Evolutionary conservation across 92 coral and sea anemone genomes (phyloP).

Genomic region (Diadumene lineata): DNA sequence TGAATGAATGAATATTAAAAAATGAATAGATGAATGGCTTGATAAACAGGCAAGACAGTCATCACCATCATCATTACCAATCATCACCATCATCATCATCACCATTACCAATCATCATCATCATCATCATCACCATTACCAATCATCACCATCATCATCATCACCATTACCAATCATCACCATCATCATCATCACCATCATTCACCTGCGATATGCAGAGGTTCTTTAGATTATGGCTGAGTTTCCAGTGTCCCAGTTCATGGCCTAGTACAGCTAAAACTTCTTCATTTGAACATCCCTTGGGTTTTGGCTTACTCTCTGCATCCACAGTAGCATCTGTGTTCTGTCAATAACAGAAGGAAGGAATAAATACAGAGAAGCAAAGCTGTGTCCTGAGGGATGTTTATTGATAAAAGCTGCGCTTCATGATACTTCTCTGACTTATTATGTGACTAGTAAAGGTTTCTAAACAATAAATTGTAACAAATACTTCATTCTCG

Average conservation of each 20-base stretch:
- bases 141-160: not conserved
- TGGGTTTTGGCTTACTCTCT: conserved; percentile 27
- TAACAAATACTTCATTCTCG: no score
- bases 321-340: not conserved
- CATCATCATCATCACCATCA: not conserved
- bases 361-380: no score
- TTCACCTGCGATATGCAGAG: conserved; percentile 86
- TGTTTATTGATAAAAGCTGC: no score
- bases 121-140: not conserved
- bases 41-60: not conserved
- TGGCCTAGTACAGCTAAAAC: conserved; percentile 89
- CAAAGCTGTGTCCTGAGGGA: no score
- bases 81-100: not conserved
- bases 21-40: not conserved
- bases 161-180: not conserved
- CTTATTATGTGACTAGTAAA: no score
- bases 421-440: no score
- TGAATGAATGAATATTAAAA: not conserved
- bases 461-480: no score
- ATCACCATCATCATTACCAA: not conserved
- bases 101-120: not conserved
- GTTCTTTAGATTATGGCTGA: conserved; percentile 87
- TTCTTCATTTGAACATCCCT: conserved; percentile 96
- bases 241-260: conserved; percentile 98
- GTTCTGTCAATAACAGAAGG: no score